Evolutionary conservation across 2,888 invertebrate genomes (phyloP), one percentile per base, ranked within the genome.

Genomic region (Tinea semifulvella): DNA sequence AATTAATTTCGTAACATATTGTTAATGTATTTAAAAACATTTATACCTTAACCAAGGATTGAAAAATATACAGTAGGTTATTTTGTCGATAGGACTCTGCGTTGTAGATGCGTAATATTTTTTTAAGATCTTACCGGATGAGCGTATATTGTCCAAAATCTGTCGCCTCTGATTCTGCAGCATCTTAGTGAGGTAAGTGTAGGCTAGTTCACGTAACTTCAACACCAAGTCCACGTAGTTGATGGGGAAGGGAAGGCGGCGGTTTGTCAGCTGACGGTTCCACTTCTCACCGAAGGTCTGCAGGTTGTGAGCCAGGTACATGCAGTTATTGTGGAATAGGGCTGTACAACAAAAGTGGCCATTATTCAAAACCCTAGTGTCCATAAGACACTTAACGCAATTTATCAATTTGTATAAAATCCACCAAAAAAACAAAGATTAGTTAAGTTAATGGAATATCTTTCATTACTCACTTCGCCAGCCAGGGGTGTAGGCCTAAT

Each of bases 261-360:
- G 67, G 1, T 72, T 68, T 2, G 86, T 85, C 58, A 91, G 79
- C 44, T 84, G 83, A 2, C 79, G 73, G 31, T 85, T 74, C 83
- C 91, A 92, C 59, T 85, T 85, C 55, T 85, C 83, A 0, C 87
- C 88, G 56, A 91, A 74, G 1, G 85, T 85, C 45, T 85, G 80
- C 45, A 91, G 72, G 55, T 88, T 84, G 70, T 94, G 90, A 0
- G 91, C 87, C 8, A 97, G 77, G 61, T 88, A 96, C 87, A 92
- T 88, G 63, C 95, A 95, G 68, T 97, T 96, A 77, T 97, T 97
- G 73, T 96, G 89, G 60, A 92, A 92, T 18, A 95, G 63, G 4
- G 92, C 94, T 88, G 68, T 28, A 75, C 76, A 36, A 42, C 45
- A 44, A 38, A 22, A n/a, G n/a, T n/a, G n/a, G n/a, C n/a, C n/a